Evolutionary conservation across 2,113 vertebrate genomes (phyloP), one percentile per base, ranked within the genome.

Genomic region (Mustela lutreola): DNA sequence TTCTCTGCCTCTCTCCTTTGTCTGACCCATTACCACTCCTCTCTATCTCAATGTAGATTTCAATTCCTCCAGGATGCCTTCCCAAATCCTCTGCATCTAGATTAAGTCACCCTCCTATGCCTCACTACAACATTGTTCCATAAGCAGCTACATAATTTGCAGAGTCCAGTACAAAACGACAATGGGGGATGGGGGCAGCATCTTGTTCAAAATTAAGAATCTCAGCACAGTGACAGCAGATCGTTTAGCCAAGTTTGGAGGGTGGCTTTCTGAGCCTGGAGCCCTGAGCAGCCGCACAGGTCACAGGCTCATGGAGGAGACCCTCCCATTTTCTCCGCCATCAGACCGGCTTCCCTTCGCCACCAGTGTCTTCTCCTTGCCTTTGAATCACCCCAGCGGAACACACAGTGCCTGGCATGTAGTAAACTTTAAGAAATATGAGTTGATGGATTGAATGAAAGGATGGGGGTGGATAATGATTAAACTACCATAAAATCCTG

Each of bases 361-460:
- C 36, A 1, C 6, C 4, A 11, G 16, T 45, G 75, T 62, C 42
- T 24, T 48, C 18, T 21, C 45, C 45, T 89, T 0, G 7, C 67
- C 71, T 92, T 81, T 89, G 70, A 92, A 83, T 78, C 81, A 91
- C 21, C 36, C 16, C 11, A 75, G 60, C 11, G 62, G 88, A 90
- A 96, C 93, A 85, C n/a, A 81, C 26, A 78, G 31, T 24, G 21
- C 39, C 81, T 76, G 83, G 24, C 2, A 45, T 2, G 31, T 6
- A 63, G 76, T 58, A 39, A 70, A 79, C 19, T 63, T 96, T 19
- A 95, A 95, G 76, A 98, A 97, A 82, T 91, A 96, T 50, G 56
- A 21, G 2, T 81, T 86, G 88, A 86, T 60, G 80, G 60, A 93
- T 21, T 89, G 76, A 80, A 88, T 85, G 84, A 94, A 79, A 94